These are phyloP conservation scores for Ceuthmochares aereus DNA, from an alignment of 2,113 vertebrate genomes.

Conservation along the genomic window DNA sequence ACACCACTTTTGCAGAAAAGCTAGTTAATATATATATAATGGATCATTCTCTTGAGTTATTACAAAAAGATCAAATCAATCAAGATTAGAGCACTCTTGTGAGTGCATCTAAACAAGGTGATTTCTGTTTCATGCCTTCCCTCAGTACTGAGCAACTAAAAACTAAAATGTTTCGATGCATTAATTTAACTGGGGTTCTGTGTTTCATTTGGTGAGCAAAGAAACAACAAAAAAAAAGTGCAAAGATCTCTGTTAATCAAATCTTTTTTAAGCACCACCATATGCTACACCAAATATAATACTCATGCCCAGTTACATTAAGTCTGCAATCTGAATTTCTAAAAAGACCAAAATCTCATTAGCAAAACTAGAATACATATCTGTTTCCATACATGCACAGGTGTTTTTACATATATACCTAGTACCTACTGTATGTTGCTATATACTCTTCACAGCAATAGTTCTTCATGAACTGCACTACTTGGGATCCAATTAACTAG, in stretches of 20 bases:
- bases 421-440: too few species aligned
- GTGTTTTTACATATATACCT: background rate
- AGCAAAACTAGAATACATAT: background rate
- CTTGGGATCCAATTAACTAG: background rate
- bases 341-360: background rate
- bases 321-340: background rate
- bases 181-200: background rate
- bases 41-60: background rate
- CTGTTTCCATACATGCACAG: background rate
- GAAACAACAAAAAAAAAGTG: background rate
- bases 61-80: background rate
- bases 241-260: background rate
- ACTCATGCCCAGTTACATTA: background rate
- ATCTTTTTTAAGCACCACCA: background rate
- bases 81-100: background rate
- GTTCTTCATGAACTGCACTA: background rate
- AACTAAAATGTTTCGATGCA: background rate
- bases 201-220: background rate
- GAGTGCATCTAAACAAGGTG: fast-evolving
- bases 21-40: background rate
- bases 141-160: background rate
- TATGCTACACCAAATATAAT: background rate
- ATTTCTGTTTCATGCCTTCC: background rate
- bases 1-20: background rate
- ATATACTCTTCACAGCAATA: background rate